Evolutionary conservation across 2,888 invertebrate species (phyloP), one percentile per base, ranked within the genome.

Genomic region (Cataglyphis cursor): DNA sequence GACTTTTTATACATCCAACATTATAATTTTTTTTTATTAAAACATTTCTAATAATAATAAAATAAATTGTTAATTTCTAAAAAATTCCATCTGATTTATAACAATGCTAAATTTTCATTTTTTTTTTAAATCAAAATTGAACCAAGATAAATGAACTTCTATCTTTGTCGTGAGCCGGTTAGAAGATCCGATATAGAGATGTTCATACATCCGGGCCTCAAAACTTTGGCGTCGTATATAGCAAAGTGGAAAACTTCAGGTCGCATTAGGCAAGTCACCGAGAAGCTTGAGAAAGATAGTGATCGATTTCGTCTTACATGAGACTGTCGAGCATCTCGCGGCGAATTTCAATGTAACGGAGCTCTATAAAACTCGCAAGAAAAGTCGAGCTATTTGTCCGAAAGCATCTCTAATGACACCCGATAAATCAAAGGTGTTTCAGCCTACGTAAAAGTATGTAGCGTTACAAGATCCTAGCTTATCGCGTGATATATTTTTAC

Each of bases 401-500:
- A 28, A 72, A 80, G 59, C 15, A 72, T 24, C 72, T 24, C 35
- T 80, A 72, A 80, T 72, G 78, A 72, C 35, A 59, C n/a, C 24
- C 72, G 48, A 80, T 80, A 80, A 80, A 80, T 80, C 78, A 81
- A 62, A 75, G 54, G 15, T 18, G 8, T 54, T 28, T 38, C 74
- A 44, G 44, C 10, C 48, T 81, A 15, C n/a, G 18, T 38, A 9
- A 54, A 38, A n/a, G 28, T 10, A 12, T 12, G 12, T 15, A 35
- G 48, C 73, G 82, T 85, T 81, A 82, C 76, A 70, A 18, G 3
- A 85, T 72, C 64, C 62, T 21, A 65, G 73, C 21, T 68, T 54
- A 65, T 87, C 80, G 31, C 66, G 83, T 64, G 83, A n/a, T 81
- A 72, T 76, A 82, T 66, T 83, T 88, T 81, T 66, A 31, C 83